Evolutionary conservation across 2,888 invertebrate genomes (phyloP), one percentile per base, ranked within the genome.

Genomic region (Pseudoips prasinana): DNA sequence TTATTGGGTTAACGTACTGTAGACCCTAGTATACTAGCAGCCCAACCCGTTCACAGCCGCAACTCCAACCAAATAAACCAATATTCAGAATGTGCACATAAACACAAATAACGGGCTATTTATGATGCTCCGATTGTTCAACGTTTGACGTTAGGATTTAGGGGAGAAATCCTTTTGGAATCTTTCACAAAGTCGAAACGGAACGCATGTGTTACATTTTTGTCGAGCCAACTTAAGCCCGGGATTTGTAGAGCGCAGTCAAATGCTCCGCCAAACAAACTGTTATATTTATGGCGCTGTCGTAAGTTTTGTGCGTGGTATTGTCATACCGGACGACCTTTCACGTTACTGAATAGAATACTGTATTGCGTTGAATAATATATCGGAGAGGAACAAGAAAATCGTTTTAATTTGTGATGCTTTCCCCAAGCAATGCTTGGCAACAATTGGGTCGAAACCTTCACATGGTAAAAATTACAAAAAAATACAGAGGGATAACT

Each of bases 61-160:
- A 33, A n/a, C n/a, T n/a, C n/a, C n/a, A n/a, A 39, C 55, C 44
- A 60, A 59, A 57, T 60, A 64, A 60, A 64, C 60, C 56, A 57
- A 61, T 61, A 57, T 55, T 46, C 40, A 48, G 49, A 54, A 42
- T 37, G 19, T 37, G 25, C 10, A 28, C 27, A 39, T 52, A 52
- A 57, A 58, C 44, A 59, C 39, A 46, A 51, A 49, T 49, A 46
- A 40, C 29, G 31, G 22, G 25, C 30, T 46, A 46, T 46, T 55
- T 38, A 49, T 38, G 42, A 44, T 34, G 27, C 33, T 33, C 26
- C 42, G 26, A 45, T 49, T 39, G 36, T 35, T 43, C 28, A 40
- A 5, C 30, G 30, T 40, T 47, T 44, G 27, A 23, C 35, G 20
- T 34, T 34, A 28, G 26, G 35, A 33, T 36, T 52, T 27, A 26